Percentiles rank a stretch among this genome's conserved stretches.
Conservation (phyloP, 92 coral and sea anemone genomes). For the Blastomussa wellsi region DNA sequence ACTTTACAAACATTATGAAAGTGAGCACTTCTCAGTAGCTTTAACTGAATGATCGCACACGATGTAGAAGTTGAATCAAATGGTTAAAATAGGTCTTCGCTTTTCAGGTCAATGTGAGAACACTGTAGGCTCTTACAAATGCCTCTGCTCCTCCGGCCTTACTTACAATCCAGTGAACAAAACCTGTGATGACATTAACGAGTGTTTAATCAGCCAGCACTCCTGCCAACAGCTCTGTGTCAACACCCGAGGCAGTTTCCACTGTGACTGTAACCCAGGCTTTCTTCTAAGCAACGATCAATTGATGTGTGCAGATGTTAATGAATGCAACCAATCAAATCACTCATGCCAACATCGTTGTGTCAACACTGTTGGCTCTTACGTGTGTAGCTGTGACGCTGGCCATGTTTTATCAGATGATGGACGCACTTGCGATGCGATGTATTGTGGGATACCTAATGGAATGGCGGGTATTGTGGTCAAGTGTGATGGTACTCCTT, state of each 20-base stretch:
- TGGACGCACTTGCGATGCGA: slow-evolving; percentile 40
- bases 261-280: slow-evolving; percentile 70
- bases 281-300: slow-evolving; percentile 50
- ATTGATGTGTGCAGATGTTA: slow-evolving; percentile 54
- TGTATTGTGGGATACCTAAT: slow-evolving; percentile 58
- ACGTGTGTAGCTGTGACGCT: slow-evolving; percentile 56
- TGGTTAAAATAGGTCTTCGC: background rate
- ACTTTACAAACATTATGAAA: background rate
- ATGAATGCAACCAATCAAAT: slow-evolving; percentile 70
- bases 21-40: background rate
- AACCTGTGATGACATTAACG: slow-evolving; percentile 64
- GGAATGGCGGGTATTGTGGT: slow-evolving; percentile 55
- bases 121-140: slow-evolving; percentile 57
- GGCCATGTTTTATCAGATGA: slow-evolving; percentile 50
- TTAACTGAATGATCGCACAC: background rate
- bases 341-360: slow-evolving; percentile 64
- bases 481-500: slow-evolving; percentile 55
- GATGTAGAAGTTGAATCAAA: background rate
- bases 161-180: slow-evolving; percentile 47
- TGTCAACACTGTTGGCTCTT: slow-evolving; percentile 68
- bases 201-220: slow-evolving; percentile 42
- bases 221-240: slow-evolving; percentile 65
- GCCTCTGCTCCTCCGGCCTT: slow-evolving; percentile 57
- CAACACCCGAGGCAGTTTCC: slow-evolving; percentile 61
- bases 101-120: slow-evolving; percentile 63